These are phyloP conservation scores for Triplophysa rosa DNA, from an alignment of 2,113 vertebrate genomes.

Conservation along the genomic window DNA sequence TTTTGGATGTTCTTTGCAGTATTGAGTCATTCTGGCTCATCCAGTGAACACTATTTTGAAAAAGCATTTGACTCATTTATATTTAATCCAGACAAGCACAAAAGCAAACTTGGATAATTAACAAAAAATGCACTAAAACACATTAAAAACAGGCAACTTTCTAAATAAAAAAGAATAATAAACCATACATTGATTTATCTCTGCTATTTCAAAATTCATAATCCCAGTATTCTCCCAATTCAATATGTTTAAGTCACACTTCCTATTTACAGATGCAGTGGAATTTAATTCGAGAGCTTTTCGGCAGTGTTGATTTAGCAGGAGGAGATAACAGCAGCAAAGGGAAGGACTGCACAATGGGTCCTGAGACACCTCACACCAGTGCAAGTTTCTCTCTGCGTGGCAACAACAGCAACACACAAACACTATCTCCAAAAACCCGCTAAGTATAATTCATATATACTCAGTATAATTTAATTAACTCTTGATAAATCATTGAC, in stretches of 20 bases:
- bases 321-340: constrained; percentile 50
- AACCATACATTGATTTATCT: background rate
- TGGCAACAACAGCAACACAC: constrained; percentile 32
- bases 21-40: constrained; percentile 12
- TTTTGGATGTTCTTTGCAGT: background rate
- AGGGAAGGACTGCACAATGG: constrained; percentile 6
- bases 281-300: constrained; percentile 60
- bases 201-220: background rate
- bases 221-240: background rate
- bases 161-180: no score
- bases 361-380: constrained; percentile 44
- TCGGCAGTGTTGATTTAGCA: constrained; percentile 66
- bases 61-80: constrained; percentile 3
- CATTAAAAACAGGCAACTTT: no score
- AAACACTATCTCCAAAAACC: constrained; percentile 35
- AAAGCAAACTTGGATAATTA: background rate
- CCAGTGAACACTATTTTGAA: background rate
- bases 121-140: background rate
- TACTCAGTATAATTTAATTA: constrained; percentile 57
- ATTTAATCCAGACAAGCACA: background rate
- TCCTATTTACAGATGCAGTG: constrained; percentile 59
- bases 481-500: constrained; percentile 54
- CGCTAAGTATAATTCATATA: no score
- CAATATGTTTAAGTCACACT: constrained; percentile 43
- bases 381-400: constrained; percentile 53